Evolutionary conservation across 2,888 invertebrate genomes (phyloP).

Genomic region (Spodoptera littoralis): DNA sequence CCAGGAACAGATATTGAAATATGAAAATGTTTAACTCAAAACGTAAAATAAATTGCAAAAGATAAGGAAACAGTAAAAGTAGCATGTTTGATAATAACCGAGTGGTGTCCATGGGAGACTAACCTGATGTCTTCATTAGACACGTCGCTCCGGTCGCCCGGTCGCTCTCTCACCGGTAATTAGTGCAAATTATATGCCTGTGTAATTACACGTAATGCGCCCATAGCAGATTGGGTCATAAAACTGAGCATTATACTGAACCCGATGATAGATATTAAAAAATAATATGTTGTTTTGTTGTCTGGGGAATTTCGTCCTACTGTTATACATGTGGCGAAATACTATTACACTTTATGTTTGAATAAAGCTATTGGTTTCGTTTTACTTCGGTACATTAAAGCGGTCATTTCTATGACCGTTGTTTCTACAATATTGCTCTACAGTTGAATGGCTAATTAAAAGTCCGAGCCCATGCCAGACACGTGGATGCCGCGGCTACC

Average conservation of each 20-base stretch:
- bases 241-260: constrained; percentile 1
- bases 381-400: too few relatives aligned
- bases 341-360: too few relatives aligned
- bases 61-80: constrained; percentile 39
- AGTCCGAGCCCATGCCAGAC: too few relatives aligned
- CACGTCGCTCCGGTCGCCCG: too few relatives aligned
- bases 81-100: constrained; percentile 39
- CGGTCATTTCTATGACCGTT: too few relatives aligned
- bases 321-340: too few relatives aligned
- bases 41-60: constrained; percentile 31
- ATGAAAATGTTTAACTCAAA: not conserved
- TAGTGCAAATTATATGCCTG: constrained; percentile 32
- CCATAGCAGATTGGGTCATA: not conserved
- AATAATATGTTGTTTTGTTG: too few relatives aligned
- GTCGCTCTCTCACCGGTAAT: constrained; percentile 22
- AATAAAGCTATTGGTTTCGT: too few relatives aligned
- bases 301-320: too few relatives aligned
- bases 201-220: constrained; percentile 7
- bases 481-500: too few relatives aligned
- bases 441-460: too few relatives aligned
- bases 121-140: constrained; percentile 44
- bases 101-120: constrained; percentile 49
- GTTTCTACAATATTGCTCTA: too few relatives aligned
- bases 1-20: not conserved
- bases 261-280: constrained; percentile 1